These are phyloP conservation scores for Drosophila pachea DNA, from an alignment of 1,140 invertebrate species.

Conservation along the genomic window DNA sequence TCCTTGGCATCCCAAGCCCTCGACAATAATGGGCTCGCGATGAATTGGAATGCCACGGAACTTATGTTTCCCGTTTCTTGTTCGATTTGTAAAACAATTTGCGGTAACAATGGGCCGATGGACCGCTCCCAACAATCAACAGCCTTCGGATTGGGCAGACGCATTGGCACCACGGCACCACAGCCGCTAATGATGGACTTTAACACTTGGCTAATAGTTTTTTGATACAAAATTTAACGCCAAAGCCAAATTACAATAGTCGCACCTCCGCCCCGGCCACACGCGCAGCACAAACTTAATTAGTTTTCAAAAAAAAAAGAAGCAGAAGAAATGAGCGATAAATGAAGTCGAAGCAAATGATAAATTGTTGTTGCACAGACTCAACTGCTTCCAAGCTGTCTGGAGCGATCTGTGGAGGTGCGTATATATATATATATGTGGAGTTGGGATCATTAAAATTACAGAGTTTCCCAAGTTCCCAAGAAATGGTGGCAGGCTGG, in stretches of 20 bases:
- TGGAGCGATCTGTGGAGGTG: constrained; percentile 51
- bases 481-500: constrained; percentile 41
- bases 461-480: constrained; percentile 63
- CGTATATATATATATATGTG: constrained; percentile 53
- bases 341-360: constrained; percentile 37
- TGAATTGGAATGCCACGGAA: constrained; percentile 57
- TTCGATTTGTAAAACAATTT: constrained; percentile 41
- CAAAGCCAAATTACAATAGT: constrained; percentile 64
- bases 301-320: constrained; percentile 63
- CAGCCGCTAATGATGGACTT: constrained; percentile 60
- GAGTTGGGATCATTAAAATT: constrained; percentile 67
- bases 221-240: constrained; percentile 76
- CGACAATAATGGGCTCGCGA: constrained; percentile 45
- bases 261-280: constrained; percentile 49
- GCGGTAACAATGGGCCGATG: constrained; percentile 36
- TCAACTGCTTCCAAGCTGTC: constrained; percentile 68
- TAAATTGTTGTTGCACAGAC: constrained; percentile 55
- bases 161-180: constrained; percentile 58
- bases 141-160: constrained; percentile 51
- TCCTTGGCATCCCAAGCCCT: constrained; percentile 26
- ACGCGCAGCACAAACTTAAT: constrained; percentile 66
- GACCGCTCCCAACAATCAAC: constrained; percentile 32
- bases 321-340: constrained; percentile 1
- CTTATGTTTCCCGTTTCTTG: constrained; percentile 19
- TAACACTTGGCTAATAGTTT: constrained; percentile 75